phyloP scores from a whole-genome alignment of 1,140 invertebrate species.

The Heliconius himera region DNA sequence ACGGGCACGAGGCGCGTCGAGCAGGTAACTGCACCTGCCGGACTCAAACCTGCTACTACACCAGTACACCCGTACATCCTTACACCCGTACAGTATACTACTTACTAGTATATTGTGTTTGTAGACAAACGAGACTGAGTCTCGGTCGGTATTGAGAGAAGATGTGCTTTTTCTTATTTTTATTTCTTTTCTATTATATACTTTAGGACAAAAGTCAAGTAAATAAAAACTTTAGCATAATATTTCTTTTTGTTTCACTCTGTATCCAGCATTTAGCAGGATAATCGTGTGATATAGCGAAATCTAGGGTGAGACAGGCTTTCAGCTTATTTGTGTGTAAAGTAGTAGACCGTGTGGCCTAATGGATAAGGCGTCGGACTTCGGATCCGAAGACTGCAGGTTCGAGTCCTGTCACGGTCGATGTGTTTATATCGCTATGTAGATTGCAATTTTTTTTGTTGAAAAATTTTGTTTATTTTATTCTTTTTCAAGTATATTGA shows the following conservation, averaged over 20 bases:
- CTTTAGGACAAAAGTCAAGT: no score
- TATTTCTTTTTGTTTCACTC: no score
- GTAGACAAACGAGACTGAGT: not conserved
- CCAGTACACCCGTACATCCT: no score
- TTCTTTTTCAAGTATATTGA: not conserved
- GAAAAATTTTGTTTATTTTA: not conserved
- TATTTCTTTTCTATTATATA: no score
- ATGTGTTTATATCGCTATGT: not conserved
- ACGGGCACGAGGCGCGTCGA: not conserved
- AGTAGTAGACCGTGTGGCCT: not conserved
- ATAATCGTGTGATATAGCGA: not conserved
- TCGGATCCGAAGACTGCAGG: constrained; percentile 8
- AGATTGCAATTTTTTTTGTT: not conserved
- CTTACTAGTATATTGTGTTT: not conserved
- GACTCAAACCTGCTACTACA: not conserved
- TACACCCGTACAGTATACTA: no score
- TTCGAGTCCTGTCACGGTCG: constrained; percentile 11
- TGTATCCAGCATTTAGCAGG: no score
- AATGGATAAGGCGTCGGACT: constrained; percentile 10
- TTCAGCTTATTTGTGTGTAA: not conserved
- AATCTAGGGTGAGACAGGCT: not conserved
- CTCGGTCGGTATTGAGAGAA: no score
- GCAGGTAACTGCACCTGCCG: not conserved
- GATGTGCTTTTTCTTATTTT: no score
- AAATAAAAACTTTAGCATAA: no score